Conservation (phyloP, 2,888 invertebrate species). For the Bimastos eiseni region DNA sequence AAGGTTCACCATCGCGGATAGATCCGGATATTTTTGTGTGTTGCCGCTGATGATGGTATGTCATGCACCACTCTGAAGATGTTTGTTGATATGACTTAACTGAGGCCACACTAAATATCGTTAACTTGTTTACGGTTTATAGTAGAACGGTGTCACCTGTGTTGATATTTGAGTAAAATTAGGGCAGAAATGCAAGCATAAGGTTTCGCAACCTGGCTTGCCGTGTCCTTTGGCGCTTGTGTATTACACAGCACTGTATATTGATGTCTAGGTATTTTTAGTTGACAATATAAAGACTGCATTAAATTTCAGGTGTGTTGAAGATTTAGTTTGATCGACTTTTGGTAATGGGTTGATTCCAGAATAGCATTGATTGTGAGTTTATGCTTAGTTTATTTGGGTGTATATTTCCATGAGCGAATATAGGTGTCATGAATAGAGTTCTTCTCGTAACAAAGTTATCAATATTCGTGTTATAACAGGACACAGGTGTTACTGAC, state of each 20-base stretch:
- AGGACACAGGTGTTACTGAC: too few species aligned
- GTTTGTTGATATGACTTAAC: background rate
- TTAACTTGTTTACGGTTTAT: background rate
- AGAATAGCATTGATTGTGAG: too few species aligned
- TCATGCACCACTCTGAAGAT: conserved; percentile 24
- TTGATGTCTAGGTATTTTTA: background rate
- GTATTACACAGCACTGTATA: background rate
- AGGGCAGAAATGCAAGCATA: background rate
- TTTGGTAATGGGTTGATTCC: too few species aligned
- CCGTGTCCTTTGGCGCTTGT: background rate
- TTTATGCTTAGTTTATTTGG: too few species aligned
- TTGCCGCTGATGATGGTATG: conserved; percentile 16
- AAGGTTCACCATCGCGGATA: background rate
- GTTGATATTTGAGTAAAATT: background rate
- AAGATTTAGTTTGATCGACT: too few species aligned
- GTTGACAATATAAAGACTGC: background rate
- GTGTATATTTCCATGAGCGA: too few species aligned
- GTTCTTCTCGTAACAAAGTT: too few species aligned
- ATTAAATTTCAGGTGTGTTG: background rate
- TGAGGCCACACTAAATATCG: background rate
- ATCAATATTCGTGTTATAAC: too few species aligned
- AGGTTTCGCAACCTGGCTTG: background rate
- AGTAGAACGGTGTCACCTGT: background rate
- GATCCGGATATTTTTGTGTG: background rate
- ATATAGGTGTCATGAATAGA: too few species aligned